A percentile compares a stretch with the other conserved stretches of the same genome.
Conservation (phyloP, 64 coral and sea anemone species). For the Montipora cactus region DNA sequence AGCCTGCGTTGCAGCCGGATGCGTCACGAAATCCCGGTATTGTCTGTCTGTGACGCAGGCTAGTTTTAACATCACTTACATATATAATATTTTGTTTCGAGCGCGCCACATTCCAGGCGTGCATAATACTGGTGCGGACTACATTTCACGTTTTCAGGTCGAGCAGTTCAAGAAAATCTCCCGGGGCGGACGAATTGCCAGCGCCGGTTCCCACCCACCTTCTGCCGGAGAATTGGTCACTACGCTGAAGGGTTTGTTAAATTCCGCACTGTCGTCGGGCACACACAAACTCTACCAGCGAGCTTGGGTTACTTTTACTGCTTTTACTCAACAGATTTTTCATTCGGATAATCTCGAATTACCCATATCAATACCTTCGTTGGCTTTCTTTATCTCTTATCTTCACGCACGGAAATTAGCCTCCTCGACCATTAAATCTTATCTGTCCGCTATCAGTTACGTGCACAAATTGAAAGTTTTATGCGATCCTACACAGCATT, state of each 20-base stretch:
- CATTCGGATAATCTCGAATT: background rate
- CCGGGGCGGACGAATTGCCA: background rate
- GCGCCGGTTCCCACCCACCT: no score
- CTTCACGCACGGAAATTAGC: background rate
- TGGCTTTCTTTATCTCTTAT: background rate
- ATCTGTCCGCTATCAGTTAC: background rate
- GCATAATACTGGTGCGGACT: background rate
- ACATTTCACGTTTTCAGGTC: background rate
- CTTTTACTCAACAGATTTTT: background rate
- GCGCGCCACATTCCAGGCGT: background rate
- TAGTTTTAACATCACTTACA: background rate
- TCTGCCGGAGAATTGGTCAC: no score
- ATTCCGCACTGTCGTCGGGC: no score
- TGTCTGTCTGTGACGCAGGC: no score
- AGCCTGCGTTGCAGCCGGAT: no score
- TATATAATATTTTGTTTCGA: slow-evolving; percentile 1
- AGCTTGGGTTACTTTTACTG: background rate
- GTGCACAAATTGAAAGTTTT: background rate
- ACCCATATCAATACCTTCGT: background rate
- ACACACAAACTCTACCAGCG: background rate
- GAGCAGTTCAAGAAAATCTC: background rate
- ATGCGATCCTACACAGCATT: background rate
- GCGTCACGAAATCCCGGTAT: no score
- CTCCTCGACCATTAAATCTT: background rate
- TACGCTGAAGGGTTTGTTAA: no score